Evolutionary conservation across 2,797 vertebrate genomes (phyloP).

Genomic region (Botia kubotai): DNA sequence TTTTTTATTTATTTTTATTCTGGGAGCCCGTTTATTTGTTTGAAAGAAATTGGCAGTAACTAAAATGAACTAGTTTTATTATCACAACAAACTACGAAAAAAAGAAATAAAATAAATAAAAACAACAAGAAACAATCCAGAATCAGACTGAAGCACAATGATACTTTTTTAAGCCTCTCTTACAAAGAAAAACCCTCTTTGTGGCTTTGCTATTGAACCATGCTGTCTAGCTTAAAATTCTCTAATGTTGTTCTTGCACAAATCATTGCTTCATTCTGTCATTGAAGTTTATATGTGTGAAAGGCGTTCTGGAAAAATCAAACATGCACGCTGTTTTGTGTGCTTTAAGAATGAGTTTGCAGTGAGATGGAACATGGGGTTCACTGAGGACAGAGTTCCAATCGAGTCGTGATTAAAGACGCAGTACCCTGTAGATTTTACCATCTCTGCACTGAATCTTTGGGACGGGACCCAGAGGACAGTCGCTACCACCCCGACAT

Average conservation of each 20-base stretch:
- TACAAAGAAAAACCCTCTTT: slow-evolving; percentile 16
- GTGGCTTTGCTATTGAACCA: slow-evolving; percentile 17
- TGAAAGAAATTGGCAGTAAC: not conserved
- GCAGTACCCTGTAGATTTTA: slow-evolving; percentile 67
- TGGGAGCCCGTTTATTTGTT: not conserved
- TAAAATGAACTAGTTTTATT: slow-evolving; percentile 11
- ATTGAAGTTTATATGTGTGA: slow-evolving; percentile 50
- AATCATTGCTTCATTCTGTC: slow-evolving; percentile 30
- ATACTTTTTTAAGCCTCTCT: not conserved
- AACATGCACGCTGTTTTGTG: slow-evolving; percentile 63
- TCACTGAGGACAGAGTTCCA: slow-evolving; percentile 74
- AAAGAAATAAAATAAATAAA: not conserved
- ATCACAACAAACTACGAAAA: slow-evolving; percentile 8
- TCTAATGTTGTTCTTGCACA: not conserved
- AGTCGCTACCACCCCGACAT: slow-evolving; percentile 59
- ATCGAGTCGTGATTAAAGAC: slow-evolving; percentile 75
- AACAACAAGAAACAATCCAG: not conserved
- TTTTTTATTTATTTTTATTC: not conserved
- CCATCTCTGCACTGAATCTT: slow-evolving; percentile 58
- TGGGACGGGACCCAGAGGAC: slow-evolving; percentile 50
- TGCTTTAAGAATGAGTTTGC: slow-evolving; percentile 64
- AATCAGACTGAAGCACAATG: not conserved
- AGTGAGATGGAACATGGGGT: slow-evolving; percentile 69
- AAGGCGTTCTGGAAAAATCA: slow-evolving; percentile 66
- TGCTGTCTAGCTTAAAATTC: not conserved